Evolutionary conservation across 2,797 vertebrate genomes (phyloP).

Genomic region (Botia almorhae): DNA sequence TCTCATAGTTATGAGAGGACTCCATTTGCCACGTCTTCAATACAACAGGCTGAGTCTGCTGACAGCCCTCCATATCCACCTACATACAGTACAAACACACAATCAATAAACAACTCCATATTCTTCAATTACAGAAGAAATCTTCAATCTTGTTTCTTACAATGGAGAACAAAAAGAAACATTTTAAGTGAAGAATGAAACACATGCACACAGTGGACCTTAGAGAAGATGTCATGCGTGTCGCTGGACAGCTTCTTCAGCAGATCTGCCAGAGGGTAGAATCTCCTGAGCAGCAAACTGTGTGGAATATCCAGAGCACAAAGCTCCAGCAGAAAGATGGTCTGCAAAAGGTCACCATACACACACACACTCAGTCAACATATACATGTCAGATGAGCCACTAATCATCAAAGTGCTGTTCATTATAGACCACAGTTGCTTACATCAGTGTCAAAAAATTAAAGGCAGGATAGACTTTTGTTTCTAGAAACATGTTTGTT

Average conservation of each 20-base stretch:
- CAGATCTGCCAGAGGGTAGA: constrained; percentile 86
- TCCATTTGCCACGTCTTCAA: constrained; percentile 91
- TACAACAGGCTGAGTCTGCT: constrained; percentile 90
- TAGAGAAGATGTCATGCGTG: constrained; percentile 81
- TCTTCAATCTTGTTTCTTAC: too few species aligned
- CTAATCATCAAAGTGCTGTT: neutral
- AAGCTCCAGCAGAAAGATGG: constrained; percentile 93
- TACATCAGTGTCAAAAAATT: too few species aligned
- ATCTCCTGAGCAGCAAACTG: constrained; percentile 84
- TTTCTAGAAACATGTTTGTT: too few species aligned
- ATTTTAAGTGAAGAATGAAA: too few species aligned
- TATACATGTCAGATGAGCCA: too few species aligned
- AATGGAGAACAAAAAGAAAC: too few species aligned
- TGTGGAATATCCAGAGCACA: constrained; percentile 90
- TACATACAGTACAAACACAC: constrained; percentile 61
- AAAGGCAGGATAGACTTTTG: too few species aligned
- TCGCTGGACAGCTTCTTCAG: constrained; percentile 85
- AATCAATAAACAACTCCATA: neutral
- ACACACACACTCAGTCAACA: neutral
- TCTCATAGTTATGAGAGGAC: constrained; percentile 95
- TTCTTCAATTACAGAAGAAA: neutral
- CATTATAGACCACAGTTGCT: neutral
- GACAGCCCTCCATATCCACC: constrained; percentile 88
- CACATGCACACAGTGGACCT: too few species aligned
- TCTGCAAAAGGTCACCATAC: constrained; percentile 72